A percentile compares a stretch with the other conserved stretches of the same genome.
These are phyloP conservation scores for Falco columbarius DNA, from an alignment of 2,797 vertebrate species.

Conservation along the genomic window DNA sequence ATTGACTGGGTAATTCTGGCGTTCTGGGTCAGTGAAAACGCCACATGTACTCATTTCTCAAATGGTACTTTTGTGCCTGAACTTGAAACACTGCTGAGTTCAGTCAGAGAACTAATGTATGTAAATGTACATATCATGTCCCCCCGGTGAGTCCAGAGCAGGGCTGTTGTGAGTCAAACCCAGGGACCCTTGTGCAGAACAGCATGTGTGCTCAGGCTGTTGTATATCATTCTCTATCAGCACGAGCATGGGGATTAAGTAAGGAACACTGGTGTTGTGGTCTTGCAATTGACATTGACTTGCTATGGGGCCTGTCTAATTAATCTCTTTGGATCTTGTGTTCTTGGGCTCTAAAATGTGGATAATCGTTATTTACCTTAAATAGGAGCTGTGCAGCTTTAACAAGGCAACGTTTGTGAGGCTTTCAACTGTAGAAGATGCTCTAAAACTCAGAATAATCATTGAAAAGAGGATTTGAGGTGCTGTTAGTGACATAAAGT, in stretches of 20 bases:
- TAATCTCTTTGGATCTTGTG: not conserved
- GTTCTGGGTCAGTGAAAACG: not conserved
- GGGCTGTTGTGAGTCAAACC: not conserved
- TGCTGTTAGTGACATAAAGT: not conserved
- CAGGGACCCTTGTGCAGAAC: not conserved
- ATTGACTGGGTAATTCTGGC: not conserved
- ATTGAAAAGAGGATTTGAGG: not conserved
- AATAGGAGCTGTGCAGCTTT: not conserved
- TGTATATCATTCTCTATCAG: rapidly evolving
- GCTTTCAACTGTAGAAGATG: not conserved
- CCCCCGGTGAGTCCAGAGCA: not conserved
- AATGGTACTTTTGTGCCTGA: not conserved
- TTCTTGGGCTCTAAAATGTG: not conserved
- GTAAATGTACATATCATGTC: not conserved
- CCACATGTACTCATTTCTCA: not conserved
- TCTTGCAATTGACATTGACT: not conserved
- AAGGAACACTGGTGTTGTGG: rapidly evolving
- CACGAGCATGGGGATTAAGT: rapidly evolving
- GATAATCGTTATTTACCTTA: not conserved
- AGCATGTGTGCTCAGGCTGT: not conserved
- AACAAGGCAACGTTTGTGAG: not conserved
- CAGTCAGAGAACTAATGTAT: not conserved
- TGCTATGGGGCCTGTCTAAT: not conserved
- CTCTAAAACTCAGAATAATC: not conserved
- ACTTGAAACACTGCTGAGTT: not conserved